A percentile compares a stretch with the other conserved stretches of the same genome.
Conservation (phyloP, 2,888 invertebrate species). For the Scaptomyza tumidula region DNA sequence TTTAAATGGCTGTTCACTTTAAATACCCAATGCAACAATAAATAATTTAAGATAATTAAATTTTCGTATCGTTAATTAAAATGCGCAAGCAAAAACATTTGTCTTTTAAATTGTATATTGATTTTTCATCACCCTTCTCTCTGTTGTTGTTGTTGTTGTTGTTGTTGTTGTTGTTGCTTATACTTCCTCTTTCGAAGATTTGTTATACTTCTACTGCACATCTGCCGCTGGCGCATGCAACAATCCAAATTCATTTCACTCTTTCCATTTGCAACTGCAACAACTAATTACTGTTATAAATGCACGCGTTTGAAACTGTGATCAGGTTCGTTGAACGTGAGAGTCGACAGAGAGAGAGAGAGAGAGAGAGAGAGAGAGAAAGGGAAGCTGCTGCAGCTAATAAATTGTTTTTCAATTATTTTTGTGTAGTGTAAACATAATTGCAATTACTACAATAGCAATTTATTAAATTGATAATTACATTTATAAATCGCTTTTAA, state of each 20-base stretch:
- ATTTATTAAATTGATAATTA: constrained; percentile 61
- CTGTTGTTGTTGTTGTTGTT: no score
- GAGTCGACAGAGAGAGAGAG: constrained; percentile 10
- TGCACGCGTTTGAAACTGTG: constrained; percentile 24
- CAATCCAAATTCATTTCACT: constrained; percentile 15
- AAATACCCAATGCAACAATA: not conserved
- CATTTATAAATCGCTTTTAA: constrained; percentile 73
- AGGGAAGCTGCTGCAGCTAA: constrained; percentile 46
- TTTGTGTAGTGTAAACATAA: constrained; percentile 44
- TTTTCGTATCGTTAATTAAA: constrained; percentile 4
- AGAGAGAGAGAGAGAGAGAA: constrained; percentile 10
- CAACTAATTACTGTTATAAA: constrained; percentile 40
- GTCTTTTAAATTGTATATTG: constrained; percentile 4
- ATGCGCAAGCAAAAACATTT: constrained; percentile 1
- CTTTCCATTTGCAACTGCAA: not conserved
- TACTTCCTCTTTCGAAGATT: not conserved
- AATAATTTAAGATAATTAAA: constrained; percentile 2
- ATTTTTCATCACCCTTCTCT: not conserved
- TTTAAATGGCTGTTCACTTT: no score
- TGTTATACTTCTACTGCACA: constrained; percentile 7
- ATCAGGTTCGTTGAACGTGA: constrained; percentile 55
- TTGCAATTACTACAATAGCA: constrained; percentile 31
- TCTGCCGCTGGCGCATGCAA: constrained; percentile 26
- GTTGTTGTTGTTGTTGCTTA: not conserved
- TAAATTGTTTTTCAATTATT: constrained; percentile 70